A percentile compares a stretch with the other conserved stretches of the same genome.
Evolutionary conservation across 2,888 invertebrate genomes (phyloP).

Genomic region (Anagyrus pseudococci): DNA sequence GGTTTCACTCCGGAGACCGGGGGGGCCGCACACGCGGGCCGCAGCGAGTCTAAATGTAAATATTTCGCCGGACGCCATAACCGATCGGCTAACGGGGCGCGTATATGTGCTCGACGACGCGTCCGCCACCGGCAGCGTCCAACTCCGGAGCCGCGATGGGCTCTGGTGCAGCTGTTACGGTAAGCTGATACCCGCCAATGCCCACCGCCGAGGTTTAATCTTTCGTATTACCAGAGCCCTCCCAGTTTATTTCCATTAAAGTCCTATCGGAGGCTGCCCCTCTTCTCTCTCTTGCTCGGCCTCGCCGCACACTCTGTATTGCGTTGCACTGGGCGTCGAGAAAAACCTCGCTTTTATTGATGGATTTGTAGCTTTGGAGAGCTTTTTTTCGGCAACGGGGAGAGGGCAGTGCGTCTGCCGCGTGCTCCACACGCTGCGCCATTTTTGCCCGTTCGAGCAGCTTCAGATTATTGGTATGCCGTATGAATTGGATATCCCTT

Average conservation of each 20-base stretch:
- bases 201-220: constrained; percentile 25
- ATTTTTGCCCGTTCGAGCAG: too few relatives aligned
- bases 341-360: too few relatives aligned
- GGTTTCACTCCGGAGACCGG: constrained; percentile 42
- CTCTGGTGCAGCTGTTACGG: constrained; percentile 22
- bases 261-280: constrained; percentile 4
- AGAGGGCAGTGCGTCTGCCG: too few relatives aligned
- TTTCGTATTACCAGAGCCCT: constrained; percentile 26
- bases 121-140: background rate
- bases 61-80: constrained; percentile 43
- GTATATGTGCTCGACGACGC: background rate
- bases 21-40: constrained; percentile 37
- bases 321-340: too few relatives aligned
- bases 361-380: background rate
- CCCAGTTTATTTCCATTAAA: constrained; percentile 29
- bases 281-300: constrained; percentile 22
- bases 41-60: constrained; percentile 49
- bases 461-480: too few relatives aligned
- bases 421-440: too few relatives aligned
- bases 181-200: background rate
- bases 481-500: too few relatives aligned
- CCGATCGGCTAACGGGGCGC: constrained; percentile 28
- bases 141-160: background rate
- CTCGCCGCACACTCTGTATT: too few relatives aligned
- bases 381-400: background rate